phyloP scores from a whole-genome alignment of 2,888 invertebrate genomes.

The Biston stratarius region DNA sequence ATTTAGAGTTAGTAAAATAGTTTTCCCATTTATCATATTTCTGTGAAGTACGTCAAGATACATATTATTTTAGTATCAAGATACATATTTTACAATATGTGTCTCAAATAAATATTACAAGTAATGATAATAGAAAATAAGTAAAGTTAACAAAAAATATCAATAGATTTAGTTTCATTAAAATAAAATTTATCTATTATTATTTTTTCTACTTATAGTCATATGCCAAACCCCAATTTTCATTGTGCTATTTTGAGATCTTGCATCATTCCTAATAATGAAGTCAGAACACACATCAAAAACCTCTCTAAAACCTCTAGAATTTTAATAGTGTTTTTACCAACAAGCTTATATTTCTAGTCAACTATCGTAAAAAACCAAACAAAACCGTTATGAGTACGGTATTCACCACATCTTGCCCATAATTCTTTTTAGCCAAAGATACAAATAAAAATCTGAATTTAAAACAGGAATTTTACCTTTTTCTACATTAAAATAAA shows the following conservation, averaged over 20 bases:
- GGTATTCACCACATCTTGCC: background rate
- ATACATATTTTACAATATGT: no score
- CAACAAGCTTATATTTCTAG: constrained; percentile 26
- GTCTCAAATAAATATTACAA: no score
- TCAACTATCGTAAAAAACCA: background rate
- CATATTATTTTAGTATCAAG: no score
- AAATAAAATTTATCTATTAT: no score
- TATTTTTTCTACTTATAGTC: background rate
- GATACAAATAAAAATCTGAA: background rate
- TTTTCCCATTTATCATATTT: no score
- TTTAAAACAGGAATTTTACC: no score
- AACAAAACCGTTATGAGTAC: background rate
- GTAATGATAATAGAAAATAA: no score
- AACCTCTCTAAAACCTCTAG: constrained; percentile 14
- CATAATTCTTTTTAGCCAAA: background rate
- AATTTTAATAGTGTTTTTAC: constrained; percentile 9
- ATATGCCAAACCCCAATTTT: background rate
- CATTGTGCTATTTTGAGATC: constrained; percentile 12
- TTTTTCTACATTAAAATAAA: no score
- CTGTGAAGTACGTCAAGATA: no score
- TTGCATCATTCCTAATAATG: constrained; percentile 21
- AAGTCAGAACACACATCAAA: constrained; percentile 51
- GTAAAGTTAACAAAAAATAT: no score
- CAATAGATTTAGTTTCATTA: no score
- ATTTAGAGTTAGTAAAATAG: no score